Conservation (phyloP, 1,140 invertebrate genomes). For the Bombus huntii region DNA sequence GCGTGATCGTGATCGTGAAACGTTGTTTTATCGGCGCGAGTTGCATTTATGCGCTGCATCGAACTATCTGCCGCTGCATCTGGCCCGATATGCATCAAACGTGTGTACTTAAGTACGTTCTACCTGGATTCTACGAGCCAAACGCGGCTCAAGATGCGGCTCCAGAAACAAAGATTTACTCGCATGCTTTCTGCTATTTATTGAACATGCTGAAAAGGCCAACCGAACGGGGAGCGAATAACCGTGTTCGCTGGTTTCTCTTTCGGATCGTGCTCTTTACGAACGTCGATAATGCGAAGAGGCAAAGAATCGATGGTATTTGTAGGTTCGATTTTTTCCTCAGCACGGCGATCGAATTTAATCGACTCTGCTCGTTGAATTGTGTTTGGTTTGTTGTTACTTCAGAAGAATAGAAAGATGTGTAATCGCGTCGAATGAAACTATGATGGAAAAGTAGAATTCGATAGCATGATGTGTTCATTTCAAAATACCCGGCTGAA, state of each 20-base stretch:
- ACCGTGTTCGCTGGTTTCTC: constrained; percentile 18
- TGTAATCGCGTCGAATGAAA: too few species aligned
- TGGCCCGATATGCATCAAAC: constrained; percentile 40
- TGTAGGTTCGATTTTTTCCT: neutral
- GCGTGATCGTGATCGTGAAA: neutral
- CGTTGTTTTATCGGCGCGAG: constrained; percentile 40
- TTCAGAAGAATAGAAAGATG: too few species aligned
- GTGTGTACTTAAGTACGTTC: constrained; percentile 6
- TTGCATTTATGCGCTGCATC: constrained; percentile 30
- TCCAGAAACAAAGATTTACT: constrained; percentile 31
- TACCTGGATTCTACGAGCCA: neutral
- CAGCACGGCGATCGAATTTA: neutral
- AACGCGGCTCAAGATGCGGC: neutral
- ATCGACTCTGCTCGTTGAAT: neutral
- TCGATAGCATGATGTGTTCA: too few species aligned
- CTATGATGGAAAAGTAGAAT: too few species aligned
- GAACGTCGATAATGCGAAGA: neutral
- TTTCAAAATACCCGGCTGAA: too few species aligned
- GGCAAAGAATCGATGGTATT: too few species aligned
- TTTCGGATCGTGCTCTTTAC: neutral
- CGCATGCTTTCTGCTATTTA: constrained; percentile 10
- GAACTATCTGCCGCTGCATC: constrained; percentile 11
- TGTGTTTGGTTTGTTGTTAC: neutral
- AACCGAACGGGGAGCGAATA: constrained; percentile 20
- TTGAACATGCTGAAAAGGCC: constrained; percentile 24